phyloP scores from a whole-genome alignment of 2,113 vertebrate species.

The Drymodes brunneopygia region DNA sequence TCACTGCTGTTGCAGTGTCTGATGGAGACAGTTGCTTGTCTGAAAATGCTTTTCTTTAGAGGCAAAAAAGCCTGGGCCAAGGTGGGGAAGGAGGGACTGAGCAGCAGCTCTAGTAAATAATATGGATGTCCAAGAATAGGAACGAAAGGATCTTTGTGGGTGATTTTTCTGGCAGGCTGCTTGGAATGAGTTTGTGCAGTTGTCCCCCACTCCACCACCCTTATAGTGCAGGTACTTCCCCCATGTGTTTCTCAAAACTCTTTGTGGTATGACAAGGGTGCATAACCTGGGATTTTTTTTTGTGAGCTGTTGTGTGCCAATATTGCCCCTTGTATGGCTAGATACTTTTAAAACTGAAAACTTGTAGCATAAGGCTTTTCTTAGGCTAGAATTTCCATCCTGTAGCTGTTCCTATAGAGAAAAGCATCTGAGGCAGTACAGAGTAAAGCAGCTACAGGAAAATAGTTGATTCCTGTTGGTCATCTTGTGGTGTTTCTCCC shows the following conservation, averaged over 20 bases:
- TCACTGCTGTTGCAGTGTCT: neutral
- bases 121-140: neutral
- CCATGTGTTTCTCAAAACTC: neutral
- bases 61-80: neutral
- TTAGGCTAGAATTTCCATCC: neutral
- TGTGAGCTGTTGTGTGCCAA: neutral
- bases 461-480: neutral
- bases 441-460: neutral
- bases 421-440: rapidly evolving
- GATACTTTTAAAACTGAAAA: neutral
- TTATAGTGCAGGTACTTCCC: neutral
- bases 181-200: neutral
- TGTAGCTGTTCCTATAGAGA: neutral
- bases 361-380: neutral
- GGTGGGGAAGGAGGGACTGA: neutral
- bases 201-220: neutral
- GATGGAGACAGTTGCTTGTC: rapidly evolving
- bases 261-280: neutral
- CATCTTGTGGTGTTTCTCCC: neutral
- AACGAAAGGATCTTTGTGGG: neutral
- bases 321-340: neutral
- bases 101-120: neutral
- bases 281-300: neutral
- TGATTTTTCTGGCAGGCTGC: neutral
- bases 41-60: neutral